These are phyloP conservation scores for Heterocephalus glaber DNA, from an alignment of 2,113 vertebrate genomes.

Conservation along the genomic window DNA sequence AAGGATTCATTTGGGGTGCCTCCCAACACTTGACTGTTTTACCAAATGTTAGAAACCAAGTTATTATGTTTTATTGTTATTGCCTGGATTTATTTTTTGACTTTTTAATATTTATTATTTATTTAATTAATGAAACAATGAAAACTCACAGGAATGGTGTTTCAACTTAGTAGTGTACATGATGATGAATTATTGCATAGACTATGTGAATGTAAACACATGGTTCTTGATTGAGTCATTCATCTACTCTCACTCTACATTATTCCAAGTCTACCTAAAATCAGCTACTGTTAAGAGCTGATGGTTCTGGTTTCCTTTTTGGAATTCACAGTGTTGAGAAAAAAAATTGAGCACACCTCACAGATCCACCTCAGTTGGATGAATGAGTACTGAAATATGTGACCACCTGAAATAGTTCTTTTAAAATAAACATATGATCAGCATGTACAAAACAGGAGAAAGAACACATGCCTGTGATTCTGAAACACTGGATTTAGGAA, in stretches of 20 bases:
- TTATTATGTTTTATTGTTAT: not conserved
- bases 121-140: not conserved
- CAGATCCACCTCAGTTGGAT: not conserved
- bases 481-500: not conserved
- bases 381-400: not conserved
- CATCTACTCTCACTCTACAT: not conserved
- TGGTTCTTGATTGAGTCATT: not conserved
- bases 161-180: not conserved
- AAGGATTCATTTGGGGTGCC: not conserved
- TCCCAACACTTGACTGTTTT: not conserved
- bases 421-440: not conserved
- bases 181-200: not conserved
- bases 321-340: not conserved
- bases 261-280: not conserved
- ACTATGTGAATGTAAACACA: not conserved
- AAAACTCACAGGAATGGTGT: not conserved
- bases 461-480: not conserved
- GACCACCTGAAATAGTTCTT: not conserved
- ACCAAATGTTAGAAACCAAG: not conserved
- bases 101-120: not conserved
- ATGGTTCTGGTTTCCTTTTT: not conserved
- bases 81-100: not conserved
- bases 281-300: not conserved
- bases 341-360: not conserved
- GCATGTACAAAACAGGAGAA: not conserved